These are phyloP conservation scores for Numenius arquata DNA, from an alignment of 2,113 vertebrate genomes.

Conservation along the genomic window DNA sequence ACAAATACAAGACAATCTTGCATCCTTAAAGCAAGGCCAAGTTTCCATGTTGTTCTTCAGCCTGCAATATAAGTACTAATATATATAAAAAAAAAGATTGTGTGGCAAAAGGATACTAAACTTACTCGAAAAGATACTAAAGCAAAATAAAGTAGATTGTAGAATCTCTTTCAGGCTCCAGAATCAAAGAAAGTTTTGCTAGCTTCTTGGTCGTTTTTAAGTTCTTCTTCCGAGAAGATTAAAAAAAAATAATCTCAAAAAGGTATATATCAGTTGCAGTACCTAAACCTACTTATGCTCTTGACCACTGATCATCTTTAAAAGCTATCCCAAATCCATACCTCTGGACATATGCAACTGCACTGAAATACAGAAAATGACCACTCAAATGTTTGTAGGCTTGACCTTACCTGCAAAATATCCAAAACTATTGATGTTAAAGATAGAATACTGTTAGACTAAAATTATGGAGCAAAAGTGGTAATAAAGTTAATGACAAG, in stretches of 20 bases:
- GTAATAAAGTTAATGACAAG: background rate
- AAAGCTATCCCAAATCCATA: background rate
- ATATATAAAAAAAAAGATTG: background rate
- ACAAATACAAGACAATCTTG: background rate
- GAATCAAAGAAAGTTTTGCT: background rate
- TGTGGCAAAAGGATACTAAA: background rate
- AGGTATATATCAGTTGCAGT: background rate
- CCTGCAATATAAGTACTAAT: background rate
- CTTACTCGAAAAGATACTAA: background rate
- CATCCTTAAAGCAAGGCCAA: background rate
- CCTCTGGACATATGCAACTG: background rate
- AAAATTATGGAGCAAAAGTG: background rate
- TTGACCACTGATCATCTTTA: background rate
- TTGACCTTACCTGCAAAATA: background rate
- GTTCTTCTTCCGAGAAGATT: background rate
- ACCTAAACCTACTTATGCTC: background rate
- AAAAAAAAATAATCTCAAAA: background rate
- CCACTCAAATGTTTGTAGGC: background rate
- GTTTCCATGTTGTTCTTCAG: background rate
- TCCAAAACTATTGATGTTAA: background rate
- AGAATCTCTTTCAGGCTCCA: background rate
- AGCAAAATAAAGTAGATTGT: background rate
- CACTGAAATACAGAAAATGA: background rate
- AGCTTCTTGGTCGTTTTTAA: background rate
- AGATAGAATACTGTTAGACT: background rate